These are phyloP conservation scores for Stenotaenia linearis DNA, from an alignment of 2,888 invertebrate genomes.

Conservation along the genomic window DNA sequence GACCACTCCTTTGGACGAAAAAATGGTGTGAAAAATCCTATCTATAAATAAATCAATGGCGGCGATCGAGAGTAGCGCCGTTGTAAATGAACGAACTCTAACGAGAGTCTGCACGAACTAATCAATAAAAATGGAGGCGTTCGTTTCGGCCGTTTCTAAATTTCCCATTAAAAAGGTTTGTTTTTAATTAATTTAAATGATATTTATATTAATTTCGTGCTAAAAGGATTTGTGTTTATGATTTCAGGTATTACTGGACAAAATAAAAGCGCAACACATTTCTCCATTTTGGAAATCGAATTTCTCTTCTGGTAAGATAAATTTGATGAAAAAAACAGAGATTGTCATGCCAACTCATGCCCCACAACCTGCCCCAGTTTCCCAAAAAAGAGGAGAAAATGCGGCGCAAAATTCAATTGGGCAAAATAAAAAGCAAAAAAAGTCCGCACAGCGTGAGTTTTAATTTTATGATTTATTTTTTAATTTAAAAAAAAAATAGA, in stretches of 20 bases:
- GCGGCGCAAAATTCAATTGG: not conserved
- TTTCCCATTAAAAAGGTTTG: not conserved
- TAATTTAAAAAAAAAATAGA: not conserved
- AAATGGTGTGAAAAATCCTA: too few species aligned
- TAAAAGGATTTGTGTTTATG: not conserved
- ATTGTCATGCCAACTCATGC: not conserved
- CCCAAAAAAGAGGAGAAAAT: not conserved
- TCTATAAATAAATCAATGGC: too few species aligned
- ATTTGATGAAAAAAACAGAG: not conserved
- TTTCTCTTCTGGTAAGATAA: not conserved
- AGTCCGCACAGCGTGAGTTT: not conserved
- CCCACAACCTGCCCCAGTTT: not conserved
- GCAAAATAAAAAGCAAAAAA: not conserved
- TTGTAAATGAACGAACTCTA: not conserved
- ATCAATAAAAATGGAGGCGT: not conserved
- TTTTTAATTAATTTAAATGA: not conserved
- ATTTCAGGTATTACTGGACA: not conserved
- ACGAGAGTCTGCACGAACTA: too few species aligned
- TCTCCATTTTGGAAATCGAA: not conserved
- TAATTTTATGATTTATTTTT: not conserved
- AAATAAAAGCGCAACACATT: not conserved
- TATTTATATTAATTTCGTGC: too few species aligned
- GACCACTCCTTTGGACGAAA: too few species aligned
- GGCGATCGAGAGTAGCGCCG: too few species aligned
- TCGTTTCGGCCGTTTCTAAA: not conserved